phyloP scores from a whole-genome alignment of 2,888 invertebrate species.

The Heliconius sara region DNA sequence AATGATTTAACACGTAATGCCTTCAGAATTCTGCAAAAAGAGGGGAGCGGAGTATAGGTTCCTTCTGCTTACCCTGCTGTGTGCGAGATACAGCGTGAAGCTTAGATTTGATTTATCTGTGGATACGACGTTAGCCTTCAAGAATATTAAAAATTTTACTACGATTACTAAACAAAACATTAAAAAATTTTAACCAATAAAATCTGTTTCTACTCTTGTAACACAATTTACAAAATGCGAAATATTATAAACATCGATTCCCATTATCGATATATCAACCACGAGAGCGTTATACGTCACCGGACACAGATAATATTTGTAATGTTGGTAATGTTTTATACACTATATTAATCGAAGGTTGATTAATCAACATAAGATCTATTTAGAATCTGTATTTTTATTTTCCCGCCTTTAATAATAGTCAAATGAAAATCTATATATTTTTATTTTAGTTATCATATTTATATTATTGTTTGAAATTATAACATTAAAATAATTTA shows the following conservation, averaged over 20 bases:
- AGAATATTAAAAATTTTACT: too few species aligned
- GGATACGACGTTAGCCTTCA: too few species aligned
- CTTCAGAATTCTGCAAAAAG: too few species aligned
- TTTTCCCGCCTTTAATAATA: conserved; percentile 6
- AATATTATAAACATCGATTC: conserved; percentile 4
- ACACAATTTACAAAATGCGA: neutral
- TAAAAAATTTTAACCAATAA: neutral
- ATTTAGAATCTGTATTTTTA: neutral
- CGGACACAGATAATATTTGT: conserved; percentile 14
- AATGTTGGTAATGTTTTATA: neutral
- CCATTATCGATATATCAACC: conserved; percentile 2
- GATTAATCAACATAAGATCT: neutral
- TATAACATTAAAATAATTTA: neutral
- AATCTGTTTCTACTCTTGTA: neutral
- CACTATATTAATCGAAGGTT: conserved; percentile 4
- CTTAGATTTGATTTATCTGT: too few species aligned
- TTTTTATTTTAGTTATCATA: neutral
- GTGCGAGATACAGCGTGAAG: too few species aligned
- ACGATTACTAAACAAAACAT: neutral
- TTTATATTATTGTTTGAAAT: neutral
- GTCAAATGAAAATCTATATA: neutral
- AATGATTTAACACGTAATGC: too few species aligned
- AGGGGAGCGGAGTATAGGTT: too few species aligned
- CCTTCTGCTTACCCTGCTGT: too few species aligned
- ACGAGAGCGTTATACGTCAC: neutral